These are phyloP conservation scores for Cynodonichthys magdalenae DNA, from an alignment of 2,797 vertebrate species.

Conservation along the genomic window DNA sequence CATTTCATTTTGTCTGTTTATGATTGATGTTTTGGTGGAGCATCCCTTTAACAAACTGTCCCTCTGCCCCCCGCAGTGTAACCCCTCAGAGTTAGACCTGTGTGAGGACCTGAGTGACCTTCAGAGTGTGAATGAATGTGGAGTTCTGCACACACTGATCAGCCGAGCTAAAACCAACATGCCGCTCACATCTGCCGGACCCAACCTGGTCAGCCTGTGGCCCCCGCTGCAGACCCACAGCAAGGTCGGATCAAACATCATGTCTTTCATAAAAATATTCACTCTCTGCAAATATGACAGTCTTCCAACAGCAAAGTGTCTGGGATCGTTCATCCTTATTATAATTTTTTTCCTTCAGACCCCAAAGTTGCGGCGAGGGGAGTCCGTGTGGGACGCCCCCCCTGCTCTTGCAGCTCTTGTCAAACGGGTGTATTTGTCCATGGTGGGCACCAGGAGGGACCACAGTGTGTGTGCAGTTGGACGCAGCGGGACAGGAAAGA, in stretches of 20 bases:
- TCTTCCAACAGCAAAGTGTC: not conserved
- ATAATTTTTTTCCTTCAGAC: conserved; percentile 44
- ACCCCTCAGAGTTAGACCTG: conserved; percentile 85
- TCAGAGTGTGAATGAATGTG: conserved; percentile 86
- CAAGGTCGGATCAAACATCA: conserved; percentile 69
- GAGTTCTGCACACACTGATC: conserved; percentile 83
- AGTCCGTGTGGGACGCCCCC: conserved; percentile 75
- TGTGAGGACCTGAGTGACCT: conserved; percentile 88
- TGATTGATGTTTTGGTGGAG: not conserved
- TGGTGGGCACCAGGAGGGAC: conserved; percentile 85
- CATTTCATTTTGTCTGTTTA: too few relatives aligned
- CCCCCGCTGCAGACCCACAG: conserved; percentile 59
- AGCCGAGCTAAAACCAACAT: conserved; percentile 79
- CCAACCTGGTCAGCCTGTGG: conserved; percentile 83
- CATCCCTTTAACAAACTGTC: not conserved
- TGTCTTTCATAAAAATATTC: not conserved
- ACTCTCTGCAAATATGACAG: not conserved
- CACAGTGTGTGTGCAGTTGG: conserved; percentile 89
- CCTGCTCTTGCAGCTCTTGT: conserved; percentile 83
- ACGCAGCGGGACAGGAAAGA: conserved; percentile 88
- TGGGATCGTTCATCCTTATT: not conserved
- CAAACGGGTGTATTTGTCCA: conserved; percentile 83
- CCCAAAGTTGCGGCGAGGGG: conserved; percentile 68
- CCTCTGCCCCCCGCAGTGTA: conserved; percentile 74
- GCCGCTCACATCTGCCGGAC: conserved; percentile 84